A percentile compares a stretch with the other conserved stretches of the same genome.
Evolutionary conservation across 2,888 invertebrate genomes (phyloP).

Genomic region (Eumacrocentrus americanus): DNA sequence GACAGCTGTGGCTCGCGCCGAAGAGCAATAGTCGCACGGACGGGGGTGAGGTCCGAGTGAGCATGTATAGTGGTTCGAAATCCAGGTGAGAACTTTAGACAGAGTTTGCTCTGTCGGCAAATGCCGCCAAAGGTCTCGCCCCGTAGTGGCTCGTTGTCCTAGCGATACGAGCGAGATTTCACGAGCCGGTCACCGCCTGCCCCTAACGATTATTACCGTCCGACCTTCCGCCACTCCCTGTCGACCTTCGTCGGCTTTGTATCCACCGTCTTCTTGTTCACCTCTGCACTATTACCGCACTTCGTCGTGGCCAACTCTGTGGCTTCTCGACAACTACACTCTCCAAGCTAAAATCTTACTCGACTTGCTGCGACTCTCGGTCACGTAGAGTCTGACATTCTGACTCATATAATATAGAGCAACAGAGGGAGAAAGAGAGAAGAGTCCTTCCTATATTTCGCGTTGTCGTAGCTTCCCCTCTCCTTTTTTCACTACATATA

Average conservation of each 20-base stretch:
- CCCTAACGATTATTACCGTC: constrained; percentile 42
- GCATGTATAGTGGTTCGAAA: constrained; percentile 15
- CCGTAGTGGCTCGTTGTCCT: constrained; percentile 32
- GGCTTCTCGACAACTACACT: constrained; percentile 17
- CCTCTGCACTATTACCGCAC: background rate
- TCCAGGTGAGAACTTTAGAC: constrained; percentile 19
- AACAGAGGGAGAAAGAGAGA: constrained; percentile 14
- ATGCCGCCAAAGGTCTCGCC: constrained; percentile 17
- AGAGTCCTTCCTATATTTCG: constrained; percentile 14
- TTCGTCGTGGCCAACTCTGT: constrained; percentile 9
- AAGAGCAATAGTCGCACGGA: background rate
- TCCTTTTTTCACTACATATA: too few species aligned
- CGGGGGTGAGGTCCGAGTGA: constrained; percentile 4
- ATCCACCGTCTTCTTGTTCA: constrained; percentile 10
- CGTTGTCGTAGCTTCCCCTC: background rate
- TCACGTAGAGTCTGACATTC: constrained; percentile 24
- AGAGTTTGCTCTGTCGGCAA: constrained; percentile 26
- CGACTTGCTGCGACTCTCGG: constrained; percentile 18
- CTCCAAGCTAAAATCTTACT: constrained; percentile 12
- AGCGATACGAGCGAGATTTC: constrained; percentile 37
- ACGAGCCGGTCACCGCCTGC: constrained; percentile 39
- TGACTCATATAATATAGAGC: too few species aligned
- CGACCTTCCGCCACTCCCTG: constrained; percentile 33
- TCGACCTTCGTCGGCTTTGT: constrained; percentile 22
- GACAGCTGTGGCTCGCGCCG: constrained; percentile 16